phyloP scores from a whole-genome alignment of 2,888 invertebrate species.

The Germaria angustata region DNA sequence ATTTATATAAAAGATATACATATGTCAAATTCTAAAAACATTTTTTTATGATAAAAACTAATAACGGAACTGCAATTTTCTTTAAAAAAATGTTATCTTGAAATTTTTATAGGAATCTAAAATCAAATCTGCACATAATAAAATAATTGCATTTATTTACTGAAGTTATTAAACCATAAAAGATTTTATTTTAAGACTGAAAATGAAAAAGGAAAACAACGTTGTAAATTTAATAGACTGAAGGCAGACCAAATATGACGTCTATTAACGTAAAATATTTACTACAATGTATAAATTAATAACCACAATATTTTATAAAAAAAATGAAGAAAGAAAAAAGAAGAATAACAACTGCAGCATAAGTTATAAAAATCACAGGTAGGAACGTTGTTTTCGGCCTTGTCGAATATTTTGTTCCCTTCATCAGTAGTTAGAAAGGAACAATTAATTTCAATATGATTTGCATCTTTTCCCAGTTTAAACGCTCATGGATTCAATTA shows the following conservation, averaged over 20 bases:
- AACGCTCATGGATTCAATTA: too few relatives aligned
- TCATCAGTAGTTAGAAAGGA: neutral
- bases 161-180: conserved; percentile 30
- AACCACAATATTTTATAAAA: conserved; percentile 12
- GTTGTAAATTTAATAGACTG: conserved; percentile 10
- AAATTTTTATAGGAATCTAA: neutral
- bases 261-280: conserved; percentile 29
- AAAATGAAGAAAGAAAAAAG: neutral
- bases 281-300: conserved; percentile 43
- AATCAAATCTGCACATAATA: neutral
- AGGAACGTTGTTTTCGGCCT: neutral
- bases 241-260: conserved; percentile 36
- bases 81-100: too few relatives aligned
- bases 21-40: too few relatives aligned
- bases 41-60: too few relatives aligned
- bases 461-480: too few relatives aligned
- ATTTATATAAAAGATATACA: too few relatives aligned
- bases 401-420: neutral
- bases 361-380: neutral
- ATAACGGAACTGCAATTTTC: too few relatives aligned
- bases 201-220: conserved; percentile 10
- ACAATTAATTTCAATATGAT: neutral
- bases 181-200: neutral
- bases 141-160: conserved; percentile 27
- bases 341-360: neutral